These are phyloP conservation scores for Acholoe squamosa DNA, from an alignment of 2,888 invertebrate species.

Conservation along the genomic window DNA sequence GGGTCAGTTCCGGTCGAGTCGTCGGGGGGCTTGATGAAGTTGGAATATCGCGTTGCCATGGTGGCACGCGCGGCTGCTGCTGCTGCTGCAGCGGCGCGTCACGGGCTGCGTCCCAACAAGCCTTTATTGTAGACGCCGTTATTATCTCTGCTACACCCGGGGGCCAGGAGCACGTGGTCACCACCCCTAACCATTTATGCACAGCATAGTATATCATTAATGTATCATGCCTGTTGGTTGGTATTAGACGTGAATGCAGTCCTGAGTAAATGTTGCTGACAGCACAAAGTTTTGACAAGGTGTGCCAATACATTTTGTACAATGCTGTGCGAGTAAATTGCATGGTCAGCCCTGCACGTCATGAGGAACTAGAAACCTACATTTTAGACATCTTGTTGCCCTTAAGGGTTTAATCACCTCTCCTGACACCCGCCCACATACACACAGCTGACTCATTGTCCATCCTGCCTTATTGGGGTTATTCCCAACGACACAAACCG, in stretches of 20 bases:
- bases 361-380: no score
- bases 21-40: not conserved
- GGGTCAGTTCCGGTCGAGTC: constrained; percentile 18
- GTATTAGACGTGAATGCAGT: no score
- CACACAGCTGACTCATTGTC: constrained; percentile 3
- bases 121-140: not conserved
- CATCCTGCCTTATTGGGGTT: constrained; percentile 2
- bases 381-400: no score
- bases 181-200: no score
- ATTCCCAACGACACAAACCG: not conserved
- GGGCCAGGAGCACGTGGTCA: not conserved
- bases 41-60: not conserved
- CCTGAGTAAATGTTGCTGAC: no score
- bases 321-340: no score
- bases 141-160: not conserved
- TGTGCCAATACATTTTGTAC: no score
- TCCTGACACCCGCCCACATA: constrained; percentile 4
- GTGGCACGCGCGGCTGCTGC: not conserved
- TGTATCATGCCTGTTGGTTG: no score
- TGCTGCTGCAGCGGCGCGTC: no score
- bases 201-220: no score
- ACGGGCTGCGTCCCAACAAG: not conserved
- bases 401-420: not conserved
- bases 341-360: no score
- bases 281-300: no score